A percentile compares a stretch with the other conserved stretches of the same genome.
Evolutionary conservation across 2,888 invertebrate genomes (phyloP).

Genomic region (Lepidochrysops patricia): DNA sequence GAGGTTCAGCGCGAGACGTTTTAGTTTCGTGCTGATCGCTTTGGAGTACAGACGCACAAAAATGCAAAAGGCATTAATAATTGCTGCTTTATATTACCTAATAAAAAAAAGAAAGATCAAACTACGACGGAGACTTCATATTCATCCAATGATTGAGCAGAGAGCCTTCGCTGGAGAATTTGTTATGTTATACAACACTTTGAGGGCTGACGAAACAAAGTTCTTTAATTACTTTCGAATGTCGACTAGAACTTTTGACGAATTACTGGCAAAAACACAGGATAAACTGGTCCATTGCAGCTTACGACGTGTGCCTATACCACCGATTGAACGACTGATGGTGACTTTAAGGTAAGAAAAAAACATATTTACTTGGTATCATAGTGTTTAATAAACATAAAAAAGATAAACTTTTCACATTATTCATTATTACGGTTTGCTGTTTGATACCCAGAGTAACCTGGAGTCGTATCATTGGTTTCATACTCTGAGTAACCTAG

Average conservation of each 20-base stretch:
- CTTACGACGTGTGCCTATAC: slow-evolving; percentile 27
- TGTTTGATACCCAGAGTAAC: slow-evolving; percentile 21
- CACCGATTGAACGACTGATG: slow-evolving; percentile 23
- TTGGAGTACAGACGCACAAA: background rate
- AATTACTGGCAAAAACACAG: slow-evolving; percentile 29
- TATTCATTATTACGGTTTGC: slow-evolving; percentile 19
- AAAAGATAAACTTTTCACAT: background rate
- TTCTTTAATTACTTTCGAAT: slow-evolving; percentile 29
- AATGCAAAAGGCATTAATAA: background rate
- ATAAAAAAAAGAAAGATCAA: background rate
- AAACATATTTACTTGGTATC: slow-evolving; percentile 16
- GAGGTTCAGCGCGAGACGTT: background rate
- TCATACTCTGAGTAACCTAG: slow-evolving; percentile 21
- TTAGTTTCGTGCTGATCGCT: background rate
- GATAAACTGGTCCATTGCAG: slow-evolving; percentile 30
- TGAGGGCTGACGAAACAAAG: slow-evolving; percentile 26
- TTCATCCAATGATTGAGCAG: background rate
- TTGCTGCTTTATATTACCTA: background rate
- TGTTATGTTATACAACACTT: slow-evolving; percentile 24
- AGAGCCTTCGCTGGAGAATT: slow-evolving; percentile 19
- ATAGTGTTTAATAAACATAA: slow-evolving; percentile 5
- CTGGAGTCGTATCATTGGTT: slow-evolving; percentile 15
- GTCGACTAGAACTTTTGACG: slow-evolving; percentile 30
- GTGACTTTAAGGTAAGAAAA: slow-evolving; percentile 28
- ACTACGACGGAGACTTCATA: slow-evolving; percentile 1